These are phyloP conservation scores for Clarias macrocephalus DNA, from an alignment of 2,113 vertebrate genomes.

Conservation along the genomic window DNA sequence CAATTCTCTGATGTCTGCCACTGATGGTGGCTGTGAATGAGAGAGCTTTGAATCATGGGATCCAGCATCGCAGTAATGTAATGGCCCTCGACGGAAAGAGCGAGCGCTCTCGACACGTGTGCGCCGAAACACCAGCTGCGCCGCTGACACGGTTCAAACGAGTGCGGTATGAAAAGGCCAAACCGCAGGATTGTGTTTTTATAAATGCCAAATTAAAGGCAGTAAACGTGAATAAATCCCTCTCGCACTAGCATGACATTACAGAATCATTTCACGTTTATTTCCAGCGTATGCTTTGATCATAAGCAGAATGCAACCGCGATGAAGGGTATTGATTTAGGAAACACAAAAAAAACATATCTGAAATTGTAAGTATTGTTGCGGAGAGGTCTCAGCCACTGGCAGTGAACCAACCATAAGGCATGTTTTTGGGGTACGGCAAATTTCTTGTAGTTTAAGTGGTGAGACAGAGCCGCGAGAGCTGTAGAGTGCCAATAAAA, in stretches of 20 bases:
- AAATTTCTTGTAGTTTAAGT: not conserved
- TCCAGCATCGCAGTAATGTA: not conserved
- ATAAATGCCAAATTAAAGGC: not conserved
- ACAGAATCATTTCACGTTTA: not conserved
- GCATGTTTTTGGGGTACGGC: not conserved
- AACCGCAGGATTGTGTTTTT: not conserved
- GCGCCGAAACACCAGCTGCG: not conserved
- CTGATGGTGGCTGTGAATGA: constrained; percentile 5
- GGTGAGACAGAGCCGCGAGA: not conserved
- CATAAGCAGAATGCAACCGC: too few species aligned
- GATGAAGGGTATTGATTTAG: not conserved
- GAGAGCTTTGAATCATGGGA: constrained; percentile 6
- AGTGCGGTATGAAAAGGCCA: not conserved
- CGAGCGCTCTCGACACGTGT: not conserved
- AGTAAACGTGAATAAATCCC: not conserved
- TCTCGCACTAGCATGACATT: not conserved
- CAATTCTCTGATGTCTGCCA: constrained; percentile 27
- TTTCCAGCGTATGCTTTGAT: not conserved
- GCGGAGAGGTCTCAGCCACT: not conserved
- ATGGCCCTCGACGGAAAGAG: not conserved
- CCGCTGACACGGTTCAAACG: not conserved
- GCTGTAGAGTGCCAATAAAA: not conserved
- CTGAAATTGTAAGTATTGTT: not conserved
- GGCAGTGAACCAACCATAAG: not conserved
- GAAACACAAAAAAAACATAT: not conserved